phyloP scores from a whole-genome alignment of 37 sponge, comb jelly and placozoan genomes.

The Beroe forskalii region DNA sequence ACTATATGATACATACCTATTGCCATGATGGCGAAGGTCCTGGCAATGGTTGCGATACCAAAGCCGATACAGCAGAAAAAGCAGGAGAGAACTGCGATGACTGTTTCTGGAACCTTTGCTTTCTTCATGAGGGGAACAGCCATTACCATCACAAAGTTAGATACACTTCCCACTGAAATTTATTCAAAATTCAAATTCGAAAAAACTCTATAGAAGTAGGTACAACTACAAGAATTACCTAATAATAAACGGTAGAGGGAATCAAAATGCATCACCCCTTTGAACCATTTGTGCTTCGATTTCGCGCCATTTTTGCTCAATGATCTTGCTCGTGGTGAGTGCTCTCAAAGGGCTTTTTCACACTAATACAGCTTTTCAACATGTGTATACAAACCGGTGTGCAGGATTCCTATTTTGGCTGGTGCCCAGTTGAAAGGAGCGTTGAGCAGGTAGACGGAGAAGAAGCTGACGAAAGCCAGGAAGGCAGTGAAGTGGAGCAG shows the following conservation, averaged over 20 bases:
- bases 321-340: too few relatives aligned
- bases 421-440: slow-evolving; percentile 33
- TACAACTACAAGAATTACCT: too few relatives aligned
- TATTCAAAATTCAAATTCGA: background rate
- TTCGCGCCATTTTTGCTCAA: too few relatives aligned
- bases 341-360: too few relatives aligned
- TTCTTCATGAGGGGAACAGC: slow-evolving; percentile 12
- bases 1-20: background rate
- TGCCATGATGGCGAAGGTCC: slow-evolving; percentile 13
- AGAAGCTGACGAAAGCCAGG: background rate
- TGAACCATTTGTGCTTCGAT: too few relatives aligned
- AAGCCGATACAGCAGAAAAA: background rate
- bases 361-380: too few relatives aligned
- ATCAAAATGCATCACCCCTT: too few relatives aligned
- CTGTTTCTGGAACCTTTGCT: background rate
- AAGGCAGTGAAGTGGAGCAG: slow-evolving; percentile 43
- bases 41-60: background rate
- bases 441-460: background rate
- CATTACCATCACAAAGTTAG: slow-evolving; percentile 20
- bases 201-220: too few relatives aligned
- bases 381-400: background rate
- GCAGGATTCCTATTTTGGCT: background rate
- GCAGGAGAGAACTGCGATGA: slow-evolving; percentile 25
- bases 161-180: slow-evolving; percentile 5
- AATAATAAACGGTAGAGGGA: too few relatives aligned